Evolutionary conservation across 2,113 vertebrate species (phyloP).

Genomic region (Collichthys lucidus): DNA sequence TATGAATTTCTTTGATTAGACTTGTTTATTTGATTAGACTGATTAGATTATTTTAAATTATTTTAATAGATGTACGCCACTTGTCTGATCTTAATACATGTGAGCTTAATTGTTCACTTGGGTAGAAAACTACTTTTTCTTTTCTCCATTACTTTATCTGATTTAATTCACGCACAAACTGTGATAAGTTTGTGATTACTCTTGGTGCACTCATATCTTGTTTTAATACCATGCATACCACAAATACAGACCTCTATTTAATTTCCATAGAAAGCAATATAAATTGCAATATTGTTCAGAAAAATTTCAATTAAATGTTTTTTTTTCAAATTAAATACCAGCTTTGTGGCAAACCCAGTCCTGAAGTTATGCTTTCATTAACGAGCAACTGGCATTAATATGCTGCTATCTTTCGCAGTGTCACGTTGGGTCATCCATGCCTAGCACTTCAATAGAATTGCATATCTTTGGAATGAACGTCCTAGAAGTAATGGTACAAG

Average conservation of each 20-base stretch:
- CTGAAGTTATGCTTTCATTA: constrained; percentile 6
- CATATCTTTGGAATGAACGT: constrained; percentile 39
- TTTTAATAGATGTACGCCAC: too few relatives aligned
- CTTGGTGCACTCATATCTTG: neutral
- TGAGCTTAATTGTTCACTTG: too few relatives aligned
- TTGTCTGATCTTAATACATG: too few relatives aligned
- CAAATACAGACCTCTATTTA: neutral
- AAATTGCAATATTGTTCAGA: constrained; percentile 5
- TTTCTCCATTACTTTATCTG: too few relatives aligned
- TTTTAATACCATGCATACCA: neutral
- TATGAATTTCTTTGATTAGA: too few relatives aligned
- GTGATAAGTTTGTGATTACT: neutral
- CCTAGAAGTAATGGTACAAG: constrained; percentile 29
- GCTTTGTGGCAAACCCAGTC: neutral
- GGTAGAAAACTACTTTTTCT: too few relatives aligned
- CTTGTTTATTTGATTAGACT: too few relatives aligned
- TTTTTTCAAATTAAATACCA: neutral
- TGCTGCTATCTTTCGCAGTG: neutral
- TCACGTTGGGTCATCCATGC: constrained; percentile 25
- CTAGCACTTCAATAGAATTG: constrained; percentile 9
- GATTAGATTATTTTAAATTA: too few relatives aligned
- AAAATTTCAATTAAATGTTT: neutral
- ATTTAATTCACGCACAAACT: too few relatives aligned
- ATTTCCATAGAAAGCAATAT: neutral
- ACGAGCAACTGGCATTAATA: neutral